Evolutionary conservation across 2,797 vertebrate species (phyloP), one percentile per base, ranked within the genome.

Genomic region (Lacerta viridis): DNA sequence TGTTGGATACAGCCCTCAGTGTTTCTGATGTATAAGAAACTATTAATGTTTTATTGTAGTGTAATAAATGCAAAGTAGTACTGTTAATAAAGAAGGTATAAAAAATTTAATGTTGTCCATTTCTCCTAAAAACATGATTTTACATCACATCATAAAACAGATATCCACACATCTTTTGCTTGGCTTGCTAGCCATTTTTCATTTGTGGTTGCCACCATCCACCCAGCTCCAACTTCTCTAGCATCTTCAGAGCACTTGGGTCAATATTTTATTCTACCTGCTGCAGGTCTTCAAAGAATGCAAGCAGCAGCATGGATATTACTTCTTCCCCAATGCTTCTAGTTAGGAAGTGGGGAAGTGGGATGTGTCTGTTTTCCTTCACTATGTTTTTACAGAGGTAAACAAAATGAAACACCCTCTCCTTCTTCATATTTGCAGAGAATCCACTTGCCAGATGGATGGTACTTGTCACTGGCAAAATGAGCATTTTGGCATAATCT

Each of bases 1-100:
- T 64, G 61, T 64, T 23, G 20, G 61, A 64, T 64, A 64, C 61
- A 64, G 20, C 61, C 20, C 20, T 64, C 20, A 74, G 20, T 43
- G 55, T 87, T 61, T 64, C 80, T 71, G 83, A 79, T 29, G 2
- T 18, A 90, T 90, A 87, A 9, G 33, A 79, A 4, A 84, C 17
- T 43, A 61, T 29, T 4, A 13, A 72, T 4, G 1, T 33, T 92
- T 55, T 85, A 0, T 83, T 79, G 13, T 43, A 23, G 33, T 90
- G 76, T 17, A 77, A 2, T 55, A 55, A 55, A 55, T 64, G 61
- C 5, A 64, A 64, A 64, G 20, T 64, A 64, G 61, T 64, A 64
- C 7, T 64, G 61, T 64, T 64, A 64, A 64, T 5, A 64, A 64
- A 64, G 5, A 23, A 55, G 50, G 13, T 55, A 55, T 55, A 55